These are phyloP conservation scores for Apolygus lucorum DNA, from an alignment of 1,140 invertebrate species.

Conservation along the genomic window DNA sequence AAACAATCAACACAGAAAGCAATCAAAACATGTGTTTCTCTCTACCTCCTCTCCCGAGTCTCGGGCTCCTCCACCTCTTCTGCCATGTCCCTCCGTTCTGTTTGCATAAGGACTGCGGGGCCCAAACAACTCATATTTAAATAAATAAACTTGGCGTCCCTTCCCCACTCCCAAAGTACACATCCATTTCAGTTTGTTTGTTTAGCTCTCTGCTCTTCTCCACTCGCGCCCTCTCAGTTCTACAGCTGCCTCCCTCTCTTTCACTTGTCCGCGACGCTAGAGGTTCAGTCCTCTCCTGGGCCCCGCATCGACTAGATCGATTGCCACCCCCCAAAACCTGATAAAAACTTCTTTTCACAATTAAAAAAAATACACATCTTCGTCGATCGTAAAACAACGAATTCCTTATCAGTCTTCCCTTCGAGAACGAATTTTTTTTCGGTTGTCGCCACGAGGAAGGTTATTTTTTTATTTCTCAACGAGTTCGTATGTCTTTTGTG, in stretches of 20 bases:
- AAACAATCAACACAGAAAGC: constrained; percentile 36
- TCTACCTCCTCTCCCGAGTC: not conserved
- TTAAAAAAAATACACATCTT: too few species aligned
- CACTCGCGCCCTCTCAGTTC: constrained; percentile 5
- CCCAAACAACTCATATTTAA: constrained; percentile 36
- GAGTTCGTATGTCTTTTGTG: not conserved
- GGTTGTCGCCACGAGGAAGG: not conserved
- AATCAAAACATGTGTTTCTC: constrained; percentile 36
- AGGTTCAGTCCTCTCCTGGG: not conserved
- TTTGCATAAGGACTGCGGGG: constrained; percentile 29
- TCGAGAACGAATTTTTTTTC: constrained; percentile 1
- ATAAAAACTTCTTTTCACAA: not conserved
- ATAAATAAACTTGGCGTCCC: constrained; percentile 34
- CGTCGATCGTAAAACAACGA: too few species aligned
- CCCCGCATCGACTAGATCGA: not conserved
- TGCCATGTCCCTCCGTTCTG: constrained; percentile 17
- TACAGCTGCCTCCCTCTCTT: constrained; percentile 13
- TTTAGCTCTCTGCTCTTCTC: constrained; percentile 25
- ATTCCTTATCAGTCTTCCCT: not conserved
- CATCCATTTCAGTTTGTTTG: constrained; percentile 32
- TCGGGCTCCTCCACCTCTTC: not conserved
- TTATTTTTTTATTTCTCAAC: not conserved
- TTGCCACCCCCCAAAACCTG: not conserved
- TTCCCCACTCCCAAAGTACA: constrained; percentile 21
- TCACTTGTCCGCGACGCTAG: not conserved